Evolutionary conservation across 2,888 invertebrate species (phyloP).

Genomic region (Cantharis flavilabris): DNA sequence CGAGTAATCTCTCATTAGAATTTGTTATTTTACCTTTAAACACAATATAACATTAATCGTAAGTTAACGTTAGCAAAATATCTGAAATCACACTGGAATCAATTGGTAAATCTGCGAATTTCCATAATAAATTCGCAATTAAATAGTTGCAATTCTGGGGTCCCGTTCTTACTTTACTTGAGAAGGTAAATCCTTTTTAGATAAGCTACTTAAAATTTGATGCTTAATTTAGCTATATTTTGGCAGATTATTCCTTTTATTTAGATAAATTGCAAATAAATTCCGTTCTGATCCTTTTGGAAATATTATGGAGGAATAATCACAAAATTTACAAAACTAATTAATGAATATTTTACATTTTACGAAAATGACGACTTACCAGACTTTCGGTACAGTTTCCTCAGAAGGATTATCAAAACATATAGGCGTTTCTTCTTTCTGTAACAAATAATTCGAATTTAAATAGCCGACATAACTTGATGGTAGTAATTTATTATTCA

Average conservation of each 20-base stretch:
- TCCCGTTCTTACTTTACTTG: background rate
- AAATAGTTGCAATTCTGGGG: background rate
- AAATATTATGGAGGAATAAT: background rate
- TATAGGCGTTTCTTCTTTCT: background rate
- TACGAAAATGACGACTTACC: background rate
- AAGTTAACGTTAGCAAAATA: background rate
- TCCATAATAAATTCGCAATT: background rate
- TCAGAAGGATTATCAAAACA: background rate
- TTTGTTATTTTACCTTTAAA: background rate
- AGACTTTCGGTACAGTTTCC: background rate
- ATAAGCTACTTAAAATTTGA: background rate
- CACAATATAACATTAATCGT: background rate
- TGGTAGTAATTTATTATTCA: background rate
- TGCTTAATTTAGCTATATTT: background rate
- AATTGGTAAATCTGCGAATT: background rate
- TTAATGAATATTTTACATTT: background rate
- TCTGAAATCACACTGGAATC: background rate
- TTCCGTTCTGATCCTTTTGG: background rate
- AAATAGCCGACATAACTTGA: background rate
- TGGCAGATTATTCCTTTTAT: background rate
- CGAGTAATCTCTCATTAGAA: background rate
- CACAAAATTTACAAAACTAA: background rate
- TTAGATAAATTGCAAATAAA: background rate
- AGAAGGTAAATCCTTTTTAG: background rate
- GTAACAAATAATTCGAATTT: background rate